phyloP scores from a whole-genome alignment of 1,140 invertebrate species.

The Conus ventricosus region DNA sequence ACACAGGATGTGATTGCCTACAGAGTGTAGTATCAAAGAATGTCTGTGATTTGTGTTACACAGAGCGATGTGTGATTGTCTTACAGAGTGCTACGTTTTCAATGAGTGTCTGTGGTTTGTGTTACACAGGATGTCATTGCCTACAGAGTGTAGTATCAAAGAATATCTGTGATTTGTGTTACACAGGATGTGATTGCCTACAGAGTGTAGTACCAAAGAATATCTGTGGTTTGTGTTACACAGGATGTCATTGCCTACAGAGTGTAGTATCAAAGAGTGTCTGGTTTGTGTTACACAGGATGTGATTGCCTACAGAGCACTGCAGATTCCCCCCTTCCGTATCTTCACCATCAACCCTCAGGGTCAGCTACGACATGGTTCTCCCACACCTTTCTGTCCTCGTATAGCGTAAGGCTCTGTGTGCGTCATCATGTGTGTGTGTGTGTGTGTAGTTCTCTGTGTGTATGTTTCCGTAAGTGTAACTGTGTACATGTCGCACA shows the following conservation, averaged over 20 bases:
- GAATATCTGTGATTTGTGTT: not conserved
- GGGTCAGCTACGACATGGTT: conserved; percentile 96
- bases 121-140: conserved; percentile 93
- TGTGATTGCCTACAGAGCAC: conserved; percentile 97
- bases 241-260: not conserved
- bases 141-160: conserved; percentile 91
- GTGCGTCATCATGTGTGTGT: not conserved
- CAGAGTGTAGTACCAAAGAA: conserved; percentile 83
- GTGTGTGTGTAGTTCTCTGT: not conserved
- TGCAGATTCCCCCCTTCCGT: conserved; percentile 95
- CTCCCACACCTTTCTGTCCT: conserved; percentile 96
- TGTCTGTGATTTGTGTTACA: too few species aligned
- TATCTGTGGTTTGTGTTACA: conserved; percentile 77
- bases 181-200: conserved; percentile 97
- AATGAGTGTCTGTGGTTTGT: not conserved
- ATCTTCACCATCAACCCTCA: conserved; percentile 99
- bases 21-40: too few species aligned
- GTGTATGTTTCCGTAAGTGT: too few species aligned
- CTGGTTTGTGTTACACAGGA: conserved; percentile 80
- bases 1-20: too few species aligned
- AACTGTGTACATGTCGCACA: not conserved
- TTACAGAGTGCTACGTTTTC: too few species aligned
- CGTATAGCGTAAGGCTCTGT: conserved; percentile 90
- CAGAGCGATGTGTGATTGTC: too few species aligned
- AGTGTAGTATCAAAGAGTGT: conserved; percentile 79